Evolutionary conservation across 2,888 invertebrate genomes (phyloP), one percentile per base, ranked within the genome.

Genomic region (Erebia ligea): DNA sequence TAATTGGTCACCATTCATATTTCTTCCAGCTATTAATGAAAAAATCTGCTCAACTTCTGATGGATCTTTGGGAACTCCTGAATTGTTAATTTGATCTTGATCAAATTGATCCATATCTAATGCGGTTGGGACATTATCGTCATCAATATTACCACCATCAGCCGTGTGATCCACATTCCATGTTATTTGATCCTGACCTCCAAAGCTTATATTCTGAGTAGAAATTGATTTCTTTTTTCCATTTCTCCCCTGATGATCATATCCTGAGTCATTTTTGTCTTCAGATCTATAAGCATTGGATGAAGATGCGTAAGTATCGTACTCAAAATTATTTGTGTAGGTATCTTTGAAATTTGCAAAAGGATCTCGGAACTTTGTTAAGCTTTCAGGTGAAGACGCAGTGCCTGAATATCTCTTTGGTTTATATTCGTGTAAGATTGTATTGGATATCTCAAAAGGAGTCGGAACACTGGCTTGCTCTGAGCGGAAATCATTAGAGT

Each of bases 181-280:
- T 15, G 88, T 88, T 70, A 88, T 83, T 72, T 87, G 88, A 66
- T 89, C 90, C 76, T 88, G 84, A 25, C 88, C 87, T 13, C 90
- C 91, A 78, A 93, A 92, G 69, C 83, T 89, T 57, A 93, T 87
- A 72, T 91, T 92, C 79, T 93, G 93, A 0, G 88, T 89, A 1
- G 93, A 93, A 74, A 91, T 81, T 0, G 93, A 91, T 76, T 92
- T 93, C 72, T 90, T 91, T 78, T 85, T 87, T 9, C 84, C 84
- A 73, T 82, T 90, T 73, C 84, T 84, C 13, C 76, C 77, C 58
- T 82, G 81, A 68, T 74, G 78, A 52, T 79, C 74, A 74, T 79
- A 76, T 21, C 81, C 74, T 56, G 82, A 82, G 52, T 85, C 81
- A 45, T 82, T 82, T 77, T 84, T 85, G 59, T 85, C 82, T 70